Evolutionary conservation across 2,888 invertebrate genomes (phyloP), one percentile per base, ranked within the genome.

Genomic region (Caenorhabditis doughertyi): DNA sequence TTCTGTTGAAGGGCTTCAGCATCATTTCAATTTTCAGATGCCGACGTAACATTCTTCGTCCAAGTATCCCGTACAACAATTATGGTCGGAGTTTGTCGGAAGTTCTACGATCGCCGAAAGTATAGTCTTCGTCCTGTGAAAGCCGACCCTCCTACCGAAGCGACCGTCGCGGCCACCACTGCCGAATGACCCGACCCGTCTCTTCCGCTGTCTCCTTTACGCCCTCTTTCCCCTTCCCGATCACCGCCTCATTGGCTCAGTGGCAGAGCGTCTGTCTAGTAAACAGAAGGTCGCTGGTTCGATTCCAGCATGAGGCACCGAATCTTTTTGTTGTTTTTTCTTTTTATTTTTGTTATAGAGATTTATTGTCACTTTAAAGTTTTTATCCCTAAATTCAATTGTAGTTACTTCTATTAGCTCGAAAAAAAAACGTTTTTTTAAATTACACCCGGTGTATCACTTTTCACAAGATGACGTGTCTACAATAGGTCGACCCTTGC

Each of bases 241-340:
- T 27, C 68, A 35, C 7, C 81, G 81, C 81, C 81, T 89, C 86
- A 88, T 89, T 89, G 89, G 89, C 89, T 89, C 88, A 90, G 89
- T 87, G 89, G 89, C 88, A 90, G 89, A 89, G 89, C 90, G 89
- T 90, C 90, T 90, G 90, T 90, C 90, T 90, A 89, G 89, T 90
- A 89, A 90, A 90, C 90, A 90, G 89, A 89, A 90, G 90, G 89
- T 89, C 90, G 89, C 89, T 89, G 88, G 89, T 89, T 89, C 89
- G 89, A 89, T 89, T 89, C 89, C 89, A 89, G 89, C 89, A 89
- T 89, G 87, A 89, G 89, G 89, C 89, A 89, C 81, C 76, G 74
- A 79, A 62, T 18, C 55, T 79, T 84, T 84, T 71, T 68, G 23
- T 23, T 58, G 23, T 72, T 80, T 44, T 62, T 18, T 62, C 55